Evolutionary conservation across 1,140 invertebrate genomes (phyloP).

Genomic region (Diorhabda sublineata): DNA sequence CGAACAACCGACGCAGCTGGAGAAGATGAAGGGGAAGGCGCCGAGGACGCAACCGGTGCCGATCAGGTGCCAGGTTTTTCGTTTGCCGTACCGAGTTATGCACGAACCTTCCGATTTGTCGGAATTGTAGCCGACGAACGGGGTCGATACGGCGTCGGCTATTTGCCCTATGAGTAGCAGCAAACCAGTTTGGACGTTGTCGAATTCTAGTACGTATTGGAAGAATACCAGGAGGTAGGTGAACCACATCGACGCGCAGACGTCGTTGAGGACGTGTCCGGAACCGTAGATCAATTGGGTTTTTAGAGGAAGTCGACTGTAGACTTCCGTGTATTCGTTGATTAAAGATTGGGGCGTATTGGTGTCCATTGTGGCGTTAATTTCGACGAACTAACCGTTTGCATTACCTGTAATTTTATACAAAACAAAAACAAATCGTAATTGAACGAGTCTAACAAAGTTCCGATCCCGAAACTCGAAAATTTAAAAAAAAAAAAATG

Average conservation of each 20-base stretch:
- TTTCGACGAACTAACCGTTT: background rate
- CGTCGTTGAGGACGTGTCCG: slow-evolving; percentile 90
- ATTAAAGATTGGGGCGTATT: background rate
- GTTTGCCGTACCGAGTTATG: slow-evolving; percentile 70
- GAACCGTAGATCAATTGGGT: slow-evolving; percentile 55
- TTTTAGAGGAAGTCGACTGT: slow-evolving; percentile 38
- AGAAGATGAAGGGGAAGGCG: slow-evolving; percentile 90
- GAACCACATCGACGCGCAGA: slow-evolving; percentile 97
- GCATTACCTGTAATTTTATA: too few species aligned
- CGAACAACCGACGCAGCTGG: slow-evolving; percentile 70
- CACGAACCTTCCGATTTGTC: slow-evolving; percentile 67
- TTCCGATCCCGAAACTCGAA: too few species aligned
- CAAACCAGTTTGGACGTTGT: slow-evolving; percentile 68
- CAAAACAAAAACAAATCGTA: too few species aligned
- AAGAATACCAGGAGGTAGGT: slow-evolving; percentile 93
- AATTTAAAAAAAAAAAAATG: too few species aligned
- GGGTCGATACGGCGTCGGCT: slow-evolving; percentile 84
- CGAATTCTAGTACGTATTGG: slow-evolving; percentile 77
- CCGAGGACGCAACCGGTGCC: slow-evolving; percentile 74
- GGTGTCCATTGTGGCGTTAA: slow-evolving; percentile 13
- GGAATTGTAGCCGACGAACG: slow-evolving; percentile 83
- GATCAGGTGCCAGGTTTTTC: slow-evolving; percentile 90
- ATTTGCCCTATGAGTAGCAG: slow-evolving; percentile 79
- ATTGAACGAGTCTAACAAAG: too few species aligned
- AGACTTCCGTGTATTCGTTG: slow-evolving; percentile 45